Base-by-base conservation (phyloP, 2,888 invertebrate genomes). In the Tortricodes alternella region DNA sequence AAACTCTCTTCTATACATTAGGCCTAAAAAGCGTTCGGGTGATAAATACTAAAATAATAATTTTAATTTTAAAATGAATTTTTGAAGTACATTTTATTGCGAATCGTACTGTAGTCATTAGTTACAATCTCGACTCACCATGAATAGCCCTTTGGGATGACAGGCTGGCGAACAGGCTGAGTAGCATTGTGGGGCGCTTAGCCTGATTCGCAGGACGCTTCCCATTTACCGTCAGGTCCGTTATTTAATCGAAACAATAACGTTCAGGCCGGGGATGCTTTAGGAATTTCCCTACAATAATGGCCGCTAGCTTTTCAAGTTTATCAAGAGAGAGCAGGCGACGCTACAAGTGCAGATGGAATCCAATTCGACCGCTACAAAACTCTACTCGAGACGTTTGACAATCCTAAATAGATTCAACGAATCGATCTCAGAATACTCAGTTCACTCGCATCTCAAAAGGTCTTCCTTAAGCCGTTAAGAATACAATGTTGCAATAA, bases 271-370 rank as follows among this genome's bases (percentile, higher is more conserved):
- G 3, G 19, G 18, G 9, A 18, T 32, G 46, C 15, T 43, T 35
- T 37, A 29, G 35, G 35, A 35, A 48, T 35, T 52, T 34, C 48
- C 38, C 27, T n/a, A 37, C 9, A 32, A 46, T 29, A 35, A 37
- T 37, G 27, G 41, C 24, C n/a, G 23, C 35, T 11, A 23, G 46
- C 44, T 16, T 16, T 16, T 37, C 49, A 19, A 29, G 55, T 44
- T 53, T 56, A 50, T 56, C 43, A 44, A 50, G 49, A 23, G 49
- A 11, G 37, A 37, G 29, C 49, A 56, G 43, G 39, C 53, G 43
- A 21, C 34, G 11, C 35, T 16, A 23, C 24, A 19, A 48, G 24
- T 46, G 41, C 48, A 35, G 35, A 48, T 18, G 43, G 37, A 38
- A 27, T 49, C 34, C 39, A 55, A 55, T 46, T 46, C 41, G 34